Evolutionary conservation across 2,113 vertebrate species (phyloP).

Genomic region (Petaurus breviceps): DNA sequence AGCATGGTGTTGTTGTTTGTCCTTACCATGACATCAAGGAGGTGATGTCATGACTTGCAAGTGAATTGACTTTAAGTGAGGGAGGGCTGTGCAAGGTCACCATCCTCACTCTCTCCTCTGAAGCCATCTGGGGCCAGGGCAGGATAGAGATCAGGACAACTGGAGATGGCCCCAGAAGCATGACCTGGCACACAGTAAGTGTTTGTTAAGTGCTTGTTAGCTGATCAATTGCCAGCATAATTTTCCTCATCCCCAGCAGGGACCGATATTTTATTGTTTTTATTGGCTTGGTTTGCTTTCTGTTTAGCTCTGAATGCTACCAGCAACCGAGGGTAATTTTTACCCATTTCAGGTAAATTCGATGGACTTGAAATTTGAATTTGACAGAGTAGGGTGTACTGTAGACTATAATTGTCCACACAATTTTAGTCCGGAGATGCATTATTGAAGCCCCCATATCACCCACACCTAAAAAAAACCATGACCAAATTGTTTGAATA

Average conservation of each 20-base stretch:
- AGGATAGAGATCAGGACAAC: too few species aligned
- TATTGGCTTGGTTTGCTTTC: not conserved
- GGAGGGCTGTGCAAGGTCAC: too few species aligned
- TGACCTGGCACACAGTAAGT: not conserved
- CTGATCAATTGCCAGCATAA: not conserved
- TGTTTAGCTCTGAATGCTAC: not conserved
- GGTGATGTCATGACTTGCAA: too few species aligned
- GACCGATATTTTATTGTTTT: not conserved
- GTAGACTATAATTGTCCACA: not conserved
- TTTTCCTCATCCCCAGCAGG: conserved; percentile 9
- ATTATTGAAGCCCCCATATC: not conserved
- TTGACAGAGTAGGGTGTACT: not conserved
- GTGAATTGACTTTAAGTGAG: too few species aligned
- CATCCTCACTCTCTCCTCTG: too few species aligned
- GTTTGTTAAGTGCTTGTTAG: not conserved
- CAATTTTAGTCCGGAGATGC: not conserved
- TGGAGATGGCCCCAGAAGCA: too few species aligned
- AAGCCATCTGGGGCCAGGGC: too few species aligned
- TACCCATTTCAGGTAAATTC: not conserved
- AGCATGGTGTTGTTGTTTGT: too few species aligned
- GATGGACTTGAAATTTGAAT: conserved; percentile 23
- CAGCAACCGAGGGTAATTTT: not conserved
- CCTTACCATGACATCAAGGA: too few species aligned
- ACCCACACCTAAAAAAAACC: not conserved
- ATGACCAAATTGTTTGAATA: not conserved